A percentile compares a stretch with the other conserved stretches of the same genome.
phyloP scores from a whole-genome alignment of 2,888 invertebrate species.

The Chrysolina haemoptera region DNA sequence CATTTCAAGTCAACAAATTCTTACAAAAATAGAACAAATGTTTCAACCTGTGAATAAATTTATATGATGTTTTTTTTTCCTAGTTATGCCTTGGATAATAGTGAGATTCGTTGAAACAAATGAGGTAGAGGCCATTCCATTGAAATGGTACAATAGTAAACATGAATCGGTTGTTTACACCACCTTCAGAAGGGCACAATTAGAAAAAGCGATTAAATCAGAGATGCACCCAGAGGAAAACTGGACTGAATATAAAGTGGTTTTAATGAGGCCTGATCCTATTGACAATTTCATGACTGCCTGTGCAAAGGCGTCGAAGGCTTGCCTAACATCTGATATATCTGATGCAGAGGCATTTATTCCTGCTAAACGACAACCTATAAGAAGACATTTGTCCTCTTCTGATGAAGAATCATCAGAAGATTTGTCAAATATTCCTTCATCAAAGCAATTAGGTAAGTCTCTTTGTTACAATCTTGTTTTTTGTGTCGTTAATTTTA shows the following conservation, averaged over 20 bases:
- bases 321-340: not conserved
- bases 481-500: not conserved
- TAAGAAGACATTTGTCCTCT: conserved; percentile 1
- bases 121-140: not conserved
- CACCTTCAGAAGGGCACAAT: not conserved
- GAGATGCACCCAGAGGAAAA: not conserved
- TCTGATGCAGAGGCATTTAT: not conserved
- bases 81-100: not conserved
- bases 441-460: not conserved
- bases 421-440: not conserved
- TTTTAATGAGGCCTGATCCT: not conserved
- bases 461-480: not conserved
- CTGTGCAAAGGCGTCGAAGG: not conserved
- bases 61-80: not conserved
- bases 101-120: not conserved
- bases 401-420: not conserved
- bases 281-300: not conserved
- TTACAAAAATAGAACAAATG: not conserved
- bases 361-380: not conserved
- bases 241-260: not conserved
- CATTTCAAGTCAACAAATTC: not conserved
- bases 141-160: not conserved
- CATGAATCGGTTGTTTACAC: not conserved
- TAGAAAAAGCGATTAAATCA: not conserved
- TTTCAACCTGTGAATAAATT: not conserved